phyloP scores from a whole-genome alignment of 2,797 vertebrate genomes.

The Oreochromis grahami region DNA sequence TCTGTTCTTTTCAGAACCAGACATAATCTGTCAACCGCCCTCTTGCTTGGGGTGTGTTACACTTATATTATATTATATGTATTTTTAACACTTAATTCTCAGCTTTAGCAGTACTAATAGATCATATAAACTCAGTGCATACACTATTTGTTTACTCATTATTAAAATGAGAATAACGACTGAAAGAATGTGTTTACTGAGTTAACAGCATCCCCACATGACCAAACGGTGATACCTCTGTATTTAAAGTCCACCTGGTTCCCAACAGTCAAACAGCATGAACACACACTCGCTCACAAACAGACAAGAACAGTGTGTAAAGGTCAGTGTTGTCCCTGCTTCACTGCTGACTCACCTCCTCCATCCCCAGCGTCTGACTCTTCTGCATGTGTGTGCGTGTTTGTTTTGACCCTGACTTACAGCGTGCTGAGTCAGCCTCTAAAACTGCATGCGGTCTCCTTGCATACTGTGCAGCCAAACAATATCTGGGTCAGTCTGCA shows the following conservation, averaged over 20 bases:
- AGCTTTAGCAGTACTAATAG: neutral
- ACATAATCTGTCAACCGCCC: too few species aligned
- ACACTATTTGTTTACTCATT: neutral
- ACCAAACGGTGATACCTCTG: neutral
- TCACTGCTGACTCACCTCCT: constrained; percentile 19
- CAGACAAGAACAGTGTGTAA: neutral
- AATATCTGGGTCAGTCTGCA: constrained; percentile 31
- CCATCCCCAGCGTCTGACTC: neutral
- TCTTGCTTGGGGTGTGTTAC: too few species aligned
- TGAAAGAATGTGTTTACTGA: neutral
- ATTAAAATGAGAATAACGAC: neutral
- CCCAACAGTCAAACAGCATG: neutral
- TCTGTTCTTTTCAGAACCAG: too few species aligned
- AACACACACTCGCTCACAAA: neutral
- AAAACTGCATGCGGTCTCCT: neutral
- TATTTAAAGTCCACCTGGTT: neutral
- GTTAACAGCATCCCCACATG: neutral
- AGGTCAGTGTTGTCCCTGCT: constrained; percentile 28
- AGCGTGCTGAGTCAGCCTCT: constrained; percentile 33
- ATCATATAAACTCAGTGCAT: neutral
- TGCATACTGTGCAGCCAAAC: constrained; percentile 6
- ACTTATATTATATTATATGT: neutral
- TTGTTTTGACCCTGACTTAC: constrained; percentile 22
- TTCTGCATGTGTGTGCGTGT: neutral
- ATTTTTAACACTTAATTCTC: neutral